phyloP scores from a whole-genome alignment of 2,888 invertebrate genomes.

The Adelphocoris suturalis region DNA sequence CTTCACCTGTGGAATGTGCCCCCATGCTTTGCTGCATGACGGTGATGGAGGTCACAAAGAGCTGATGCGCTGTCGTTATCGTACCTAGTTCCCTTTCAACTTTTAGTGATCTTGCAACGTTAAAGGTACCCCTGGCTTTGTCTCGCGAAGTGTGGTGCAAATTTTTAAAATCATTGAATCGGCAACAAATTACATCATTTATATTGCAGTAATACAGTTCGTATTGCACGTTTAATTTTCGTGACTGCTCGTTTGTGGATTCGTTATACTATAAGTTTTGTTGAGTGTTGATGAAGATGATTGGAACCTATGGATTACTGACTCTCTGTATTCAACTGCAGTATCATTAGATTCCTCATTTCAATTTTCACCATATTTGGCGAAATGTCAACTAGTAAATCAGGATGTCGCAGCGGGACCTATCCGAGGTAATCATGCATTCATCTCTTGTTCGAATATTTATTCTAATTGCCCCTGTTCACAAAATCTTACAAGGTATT shows the following conservation, averaged over 20 bases:
- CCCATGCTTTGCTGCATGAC: constrained; percentile 4
- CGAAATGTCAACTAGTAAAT: constrained; percentile 73
- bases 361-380: constrained; percentile 32
- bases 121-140: neutral
- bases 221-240: no score
- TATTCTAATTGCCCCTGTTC: no score
- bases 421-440: constrained; percentile 76
- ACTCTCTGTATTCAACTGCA: neutral
- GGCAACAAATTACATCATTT: no score
- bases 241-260: no score
- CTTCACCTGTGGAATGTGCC: constrained; percentile 39
- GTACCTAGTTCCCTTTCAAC: neutral
- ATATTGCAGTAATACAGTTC: no score
- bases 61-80: neutral
- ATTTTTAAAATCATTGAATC: no score
- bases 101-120: neutral
- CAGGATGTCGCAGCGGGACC: constrained; percentile 77
- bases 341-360: constrained; percentile 50
- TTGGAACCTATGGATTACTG: neutral
- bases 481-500: no score
- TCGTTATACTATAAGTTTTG: neutral
- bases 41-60: constrained; percentile 21
- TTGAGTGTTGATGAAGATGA: neutral
- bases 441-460: no score
- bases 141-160: neutral